Conservation (phyloP, 2,888 invertebrate genomes). For the Cylindroiulus punctatus region DNA sequence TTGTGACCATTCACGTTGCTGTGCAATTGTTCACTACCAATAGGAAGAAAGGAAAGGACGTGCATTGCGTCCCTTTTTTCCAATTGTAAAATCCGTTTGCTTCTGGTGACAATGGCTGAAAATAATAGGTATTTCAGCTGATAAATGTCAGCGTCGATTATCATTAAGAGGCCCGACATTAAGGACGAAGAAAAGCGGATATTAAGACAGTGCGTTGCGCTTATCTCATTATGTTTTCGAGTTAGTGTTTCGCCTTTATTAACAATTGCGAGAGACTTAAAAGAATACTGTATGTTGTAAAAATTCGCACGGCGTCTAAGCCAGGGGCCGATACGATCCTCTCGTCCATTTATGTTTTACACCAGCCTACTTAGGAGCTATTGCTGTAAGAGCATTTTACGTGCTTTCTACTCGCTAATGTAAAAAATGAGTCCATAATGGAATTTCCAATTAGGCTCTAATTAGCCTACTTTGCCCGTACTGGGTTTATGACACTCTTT, state of each 20-base stretch:
- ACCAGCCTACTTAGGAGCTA: not conserved
- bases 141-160: constrained; percentile 43
- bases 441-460: constrained; percentile 57
- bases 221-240: constrained; percentile 45
- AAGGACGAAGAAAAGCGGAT: constrained; percentile 25
- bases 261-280: constrained; percentile 35
- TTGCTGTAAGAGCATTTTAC: not conserved
- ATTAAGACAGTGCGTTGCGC: constrained; percentile 36
- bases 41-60: no score
- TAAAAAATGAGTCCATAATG: constrained; percentile 54
- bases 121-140: not conserved
- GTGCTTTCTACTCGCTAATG: constrained; percentile 46
- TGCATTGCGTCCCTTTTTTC: not conserved
- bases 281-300: constrained; percentile 21
- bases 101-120: not conserved
- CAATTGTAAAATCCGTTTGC: constrained; percentile 25
- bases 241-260: constrained; percentile 42
- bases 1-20: no score
- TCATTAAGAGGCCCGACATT: constrained; percentile 19
- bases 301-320: not conserved
- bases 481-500: constrained; percentile 44
- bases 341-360: constrained; percentile 25
- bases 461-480: constrained; percentile 51
- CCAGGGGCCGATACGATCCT: not conserved
- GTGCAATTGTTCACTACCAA: no score